These are phyloP conservation scores for Bungarus multicinctus DNA, from an alignment of 2,113 vertebrate genomes.

Conservation along the genomic window DNA sequence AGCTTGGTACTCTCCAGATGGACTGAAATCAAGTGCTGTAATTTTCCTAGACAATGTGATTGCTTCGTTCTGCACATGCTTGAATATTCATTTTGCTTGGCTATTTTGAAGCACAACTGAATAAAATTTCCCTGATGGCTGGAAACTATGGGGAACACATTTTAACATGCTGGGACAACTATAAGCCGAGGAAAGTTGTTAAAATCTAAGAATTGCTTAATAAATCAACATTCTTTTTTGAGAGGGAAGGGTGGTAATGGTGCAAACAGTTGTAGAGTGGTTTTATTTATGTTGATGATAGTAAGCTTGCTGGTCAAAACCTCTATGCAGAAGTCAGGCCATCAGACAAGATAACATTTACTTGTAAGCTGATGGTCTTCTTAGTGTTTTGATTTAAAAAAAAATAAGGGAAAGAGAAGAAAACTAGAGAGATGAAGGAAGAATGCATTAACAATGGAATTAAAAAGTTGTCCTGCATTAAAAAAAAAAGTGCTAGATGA, in stretches of 20 bases:
- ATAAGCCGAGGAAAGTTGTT: not conserved
- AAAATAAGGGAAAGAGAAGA: not conserved
- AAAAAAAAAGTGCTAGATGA: not conserved
- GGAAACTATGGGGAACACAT: not conserved
- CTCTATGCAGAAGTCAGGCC: not conserved
- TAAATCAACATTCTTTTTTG: not conserved
- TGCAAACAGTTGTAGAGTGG: not conserved
- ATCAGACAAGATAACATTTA: not conserved
- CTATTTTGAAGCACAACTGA: not conserved
- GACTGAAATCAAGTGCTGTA: not conserved
- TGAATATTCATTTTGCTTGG: not conserved
- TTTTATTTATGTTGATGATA: not conserved
- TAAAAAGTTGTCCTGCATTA: not conserved
- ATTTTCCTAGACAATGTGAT: slow-evolving; percentile 8
- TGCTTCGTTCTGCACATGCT: not conserved
- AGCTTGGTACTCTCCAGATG: not conserved
- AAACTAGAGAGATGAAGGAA: not conserved
- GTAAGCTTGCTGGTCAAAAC: not conserved
- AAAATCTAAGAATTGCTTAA: not conserved
- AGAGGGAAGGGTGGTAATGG: not conserved
- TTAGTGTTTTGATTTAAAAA: not conserved
- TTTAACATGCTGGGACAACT: not conserved
- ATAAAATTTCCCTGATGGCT: not conserved
- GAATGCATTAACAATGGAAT: not conserved
- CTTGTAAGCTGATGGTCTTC: too few species aligned